These are phyloP conservation scores for Macrophya alboannulata DNA, from an alignment of 2,888 invertebrate species.

Conservation along the genomic window DNA sequence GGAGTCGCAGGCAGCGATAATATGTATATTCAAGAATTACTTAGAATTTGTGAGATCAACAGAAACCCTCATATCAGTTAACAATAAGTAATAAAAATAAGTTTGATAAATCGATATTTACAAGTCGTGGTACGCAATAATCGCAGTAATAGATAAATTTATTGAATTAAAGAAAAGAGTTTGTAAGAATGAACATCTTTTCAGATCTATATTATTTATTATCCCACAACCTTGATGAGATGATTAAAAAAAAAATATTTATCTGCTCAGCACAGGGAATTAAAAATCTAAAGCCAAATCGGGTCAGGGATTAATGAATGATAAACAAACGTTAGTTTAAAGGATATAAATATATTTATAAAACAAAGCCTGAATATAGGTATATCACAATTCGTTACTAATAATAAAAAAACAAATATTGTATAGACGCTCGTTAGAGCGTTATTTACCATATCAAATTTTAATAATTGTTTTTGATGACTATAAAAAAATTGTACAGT, in stretches of 20 bases:
- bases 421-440: neutral
- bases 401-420: neutral
- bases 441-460: neutral
- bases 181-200: neutral
- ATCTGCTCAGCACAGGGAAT: too few species aligned
- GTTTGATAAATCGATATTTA: neutral
- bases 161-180: neutral
- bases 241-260: neutral
- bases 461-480: neutral
- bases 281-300: neutral
- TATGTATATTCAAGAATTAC: neutral
- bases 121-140: neutral
- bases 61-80: neutral
- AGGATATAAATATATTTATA: slow-evolving; percentile 17
- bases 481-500: neutral
- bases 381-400: slow-evolving; percentile 20
- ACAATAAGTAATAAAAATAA: neutral
- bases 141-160: neutral
- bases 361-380: slow-evolving; percentile 26
- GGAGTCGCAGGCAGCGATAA: neutral
- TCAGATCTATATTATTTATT: neutral
- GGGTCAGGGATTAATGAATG: neutral
- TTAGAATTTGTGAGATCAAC: neutral
- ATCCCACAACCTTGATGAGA: neutral
- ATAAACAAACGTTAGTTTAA: neutral